Base-by-base conservation (phyloP, 1,140 invertebrate genomes). In the Plectrocnemia conspersa region DNA sequence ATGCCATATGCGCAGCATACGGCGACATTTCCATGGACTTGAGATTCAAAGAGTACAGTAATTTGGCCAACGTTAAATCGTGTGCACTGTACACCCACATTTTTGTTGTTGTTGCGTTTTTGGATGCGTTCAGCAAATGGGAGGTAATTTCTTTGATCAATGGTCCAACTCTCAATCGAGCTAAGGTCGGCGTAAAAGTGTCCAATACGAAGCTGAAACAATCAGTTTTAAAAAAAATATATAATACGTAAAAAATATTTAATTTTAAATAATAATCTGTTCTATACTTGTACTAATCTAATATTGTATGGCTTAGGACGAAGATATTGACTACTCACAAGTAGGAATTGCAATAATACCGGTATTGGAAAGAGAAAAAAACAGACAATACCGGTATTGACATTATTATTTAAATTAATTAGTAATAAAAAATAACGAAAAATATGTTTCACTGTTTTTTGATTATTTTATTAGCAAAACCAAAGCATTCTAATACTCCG, bases 31-130 rank as follows among this genome's bases (percentile, higher is more conserved):
- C 82, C 2, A 74, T 72, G 48, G 93, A 79, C 66, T 84, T 94
- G 3, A 92, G 61, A 11, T 81, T 78, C 21, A 94, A 68, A 0
- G 83, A 76, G 66, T 83, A 83, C 3, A 94, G 73, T 22, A 93
- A 62, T 62, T 83, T 86, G 0, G 85, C 83, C 6, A 94, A 66
- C 0, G 88, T 93, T 2, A 84, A 82, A 68, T 95, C 92, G 68
- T 95, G 91, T 21, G 77, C 85, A 64, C 86, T 90, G 63, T 87
- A 90, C 18, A 91, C 75, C 64, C 80, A 81, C 38, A 91, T 56
- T 0, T 57, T 63, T 0, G 71, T 67, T 3, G 3, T 5, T 2
- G 22, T 32, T 3, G 21, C 19, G 11, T 23, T 19, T 5, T 1
- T 2, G 4, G 29, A 15, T 58, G 80, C 78, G 1, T 68, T 59